phyloP scores from a whole-genome alignment of 1,140 invertebrate species.

The Choristoneura fumiferana region DNA sequence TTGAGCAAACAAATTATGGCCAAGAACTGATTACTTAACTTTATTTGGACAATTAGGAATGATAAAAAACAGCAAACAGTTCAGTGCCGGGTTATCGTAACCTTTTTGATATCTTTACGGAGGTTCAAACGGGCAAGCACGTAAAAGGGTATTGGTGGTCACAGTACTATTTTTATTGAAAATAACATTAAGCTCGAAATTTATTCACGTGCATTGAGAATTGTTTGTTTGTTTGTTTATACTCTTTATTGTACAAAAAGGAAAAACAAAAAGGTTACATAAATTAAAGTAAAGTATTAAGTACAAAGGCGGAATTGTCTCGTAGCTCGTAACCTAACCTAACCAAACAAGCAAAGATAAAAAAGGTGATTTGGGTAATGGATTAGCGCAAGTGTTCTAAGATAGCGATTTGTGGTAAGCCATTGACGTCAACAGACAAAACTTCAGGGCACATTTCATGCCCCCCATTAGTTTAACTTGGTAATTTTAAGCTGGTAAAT shows the following conservation, averaged over 20 bases:
- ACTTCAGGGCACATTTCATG: constrained; percentile 6
- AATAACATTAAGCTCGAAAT: no score
- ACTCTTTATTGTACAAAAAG: no score
- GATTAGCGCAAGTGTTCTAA: background rate
- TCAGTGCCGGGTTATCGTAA: constrained; percentile 46
- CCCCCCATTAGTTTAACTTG: background rate
- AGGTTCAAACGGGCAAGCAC: background rate
- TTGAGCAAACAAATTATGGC: constrained; percentile 30
- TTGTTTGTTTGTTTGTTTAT: no score
- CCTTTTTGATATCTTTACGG: background rate
- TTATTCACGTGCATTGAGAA: no score
- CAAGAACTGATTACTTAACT: constrained; percentile 44
- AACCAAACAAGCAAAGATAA: no score
- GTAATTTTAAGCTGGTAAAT: background rate
- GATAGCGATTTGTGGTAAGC: background rate
- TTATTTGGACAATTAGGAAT: constrained; percentile 46
- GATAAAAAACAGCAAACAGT: constrained; percentile 37
- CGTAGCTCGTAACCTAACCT: no score
- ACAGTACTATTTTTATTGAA: no score
- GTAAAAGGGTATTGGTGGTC: background rate
- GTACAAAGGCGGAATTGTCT: no score
- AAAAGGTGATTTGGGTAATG: background rate
- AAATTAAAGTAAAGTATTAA: no score
- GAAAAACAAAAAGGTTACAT: no score
- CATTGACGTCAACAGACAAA: constrained; percentile 1